phyloP scores from a whole-genome alignment of 2,888 invertebrate genomes.

The Agapetus fuscipes region DNA sequence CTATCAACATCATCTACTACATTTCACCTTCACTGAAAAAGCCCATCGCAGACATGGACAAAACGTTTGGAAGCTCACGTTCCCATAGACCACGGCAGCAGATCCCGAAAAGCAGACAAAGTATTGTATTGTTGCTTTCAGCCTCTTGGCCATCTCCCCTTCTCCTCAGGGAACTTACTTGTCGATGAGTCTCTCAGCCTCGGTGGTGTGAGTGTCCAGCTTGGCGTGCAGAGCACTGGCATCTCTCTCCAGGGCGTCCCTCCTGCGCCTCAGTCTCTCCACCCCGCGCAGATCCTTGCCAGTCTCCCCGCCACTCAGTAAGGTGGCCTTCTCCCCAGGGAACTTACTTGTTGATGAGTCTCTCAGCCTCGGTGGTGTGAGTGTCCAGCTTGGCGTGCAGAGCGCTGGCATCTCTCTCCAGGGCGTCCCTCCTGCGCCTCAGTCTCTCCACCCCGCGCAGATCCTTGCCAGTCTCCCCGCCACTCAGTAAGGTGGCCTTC shows the following conservation, averaged over 20 bases:
- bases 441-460: slow-evolving; percentile 74
- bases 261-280: slow-evolving; percentile 74
- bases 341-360: slow-evolving; percentile 54
- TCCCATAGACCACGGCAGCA: too few species aligned
- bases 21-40: too few species aligned
- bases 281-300: slow-evolving; percentile 80
- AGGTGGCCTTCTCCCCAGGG: too few species aligned
- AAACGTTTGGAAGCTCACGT: too few species aligned
- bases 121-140: too few species aligned
- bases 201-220: slow-evolving; percentile 63
- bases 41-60: too few species aligned
- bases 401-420: slow-evolving; percentile 83
- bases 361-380: slow-evolving; percentile 59
- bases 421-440: slow-evolving; percentile 76
- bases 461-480: slow-evolving; percentile 79
- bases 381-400: slow-evolving; percentile 71
- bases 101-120: too few species aligned
- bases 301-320: too few species aligned
- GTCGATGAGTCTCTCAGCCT: slow-evolving; percentile 57
- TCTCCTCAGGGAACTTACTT: slow-evolving; percentile 45
- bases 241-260: slow-evolving; percentile 82
- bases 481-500: slow-evolving; percentile 75
- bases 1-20: too few species aligned
- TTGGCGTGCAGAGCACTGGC: slow-evolving; percentile 78
- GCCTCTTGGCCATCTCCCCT: too few species aligned